Conservation (phyloP, 2,113 vertebrate genomes). For the Propithecus coquereli region DNA sequence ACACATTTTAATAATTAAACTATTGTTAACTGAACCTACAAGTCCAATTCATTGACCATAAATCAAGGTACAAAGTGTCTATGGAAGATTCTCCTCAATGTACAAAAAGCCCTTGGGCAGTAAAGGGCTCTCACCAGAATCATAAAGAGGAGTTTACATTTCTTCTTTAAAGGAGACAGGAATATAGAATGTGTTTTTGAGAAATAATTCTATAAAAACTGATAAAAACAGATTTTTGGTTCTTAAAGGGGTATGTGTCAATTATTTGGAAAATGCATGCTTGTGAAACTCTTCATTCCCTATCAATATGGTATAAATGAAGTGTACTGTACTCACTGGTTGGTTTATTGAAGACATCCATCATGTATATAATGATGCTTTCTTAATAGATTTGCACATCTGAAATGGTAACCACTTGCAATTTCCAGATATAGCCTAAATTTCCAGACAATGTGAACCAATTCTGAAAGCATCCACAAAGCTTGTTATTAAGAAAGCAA, state of each 20-base stretch:
- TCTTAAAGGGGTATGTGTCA: not conserved
- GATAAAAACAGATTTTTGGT: not conserved
- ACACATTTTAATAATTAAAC: not conserved
- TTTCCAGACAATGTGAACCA: not conserved
- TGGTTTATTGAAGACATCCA: constrained; percentile 6
- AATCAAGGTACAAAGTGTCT: not conserved
- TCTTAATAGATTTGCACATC: not conserved
- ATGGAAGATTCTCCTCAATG: not conserved
- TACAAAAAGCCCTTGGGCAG: not conserved
- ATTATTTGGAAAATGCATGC: not conserved
- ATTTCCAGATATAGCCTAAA: not conserved
- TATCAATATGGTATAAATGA: constrained; percentile 4
- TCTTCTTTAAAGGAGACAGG: not conserved
- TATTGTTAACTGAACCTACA: constrained; percentile 13
- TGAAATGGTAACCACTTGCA: constrained; percentile 28
- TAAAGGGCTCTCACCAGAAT: not conserved
- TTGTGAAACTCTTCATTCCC: not conserved
- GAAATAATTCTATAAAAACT: not conserved
- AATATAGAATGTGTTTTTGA: not conserved
- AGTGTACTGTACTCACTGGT: not conserved
- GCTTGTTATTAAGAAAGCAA: not conserved
- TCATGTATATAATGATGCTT: not conserved
- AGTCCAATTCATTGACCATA: not conserved
- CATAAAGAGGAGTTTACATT: not conserved
- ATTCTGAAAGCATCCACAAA: not conserved